Base-by-base conservation (phyloP, 2,888 invertebrate genomes). In the Pristionchus mayeri region DNA sequence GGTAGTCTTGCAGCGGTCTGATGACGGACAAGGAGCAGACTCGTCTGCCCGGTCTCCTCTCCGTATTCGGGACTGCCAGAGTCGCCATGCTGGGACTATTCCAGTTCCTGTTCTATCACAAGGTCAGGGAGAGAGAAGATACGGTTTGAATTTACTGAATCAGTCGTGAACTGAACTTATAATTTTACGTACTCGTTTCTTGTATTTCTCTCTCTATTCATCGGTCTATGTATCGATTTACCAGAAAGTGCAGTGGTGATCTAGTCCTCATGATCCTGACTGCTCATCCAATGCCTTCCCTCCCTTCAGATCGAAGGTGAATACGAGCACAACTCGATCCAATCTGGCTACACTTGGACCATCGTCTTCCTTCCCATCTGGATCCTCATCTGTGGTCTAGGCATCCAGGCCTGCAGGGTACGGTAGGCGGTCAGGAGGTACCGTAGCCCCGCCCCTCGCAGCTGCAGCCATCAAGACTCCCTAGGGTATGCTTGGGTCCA, bases 341-440 rank as follows among this genome's bases (percentile, higher is more conserved):
- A 54, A 2, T 57, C 80, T 54, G 76, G 80, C 54, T 57, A 80
- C 57, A 48, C 63, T 34, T 63, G 34, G 48, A 63, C 52, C 30
- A 9, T 82, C 81, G 81, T 80, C 40, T 80, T 80, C 57, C 44
- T 82, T 30, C 81, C 81, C 44, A 34, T 82, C 44, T 82, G 63
- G 63, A 60, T 82, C 44, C 60, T 82, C 44, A 44, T 52, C 48
- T n/a, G 27, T 57, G 34, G 44, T 63, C 60, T 82, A 18, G 60
- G 81, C 44, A 44, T 82, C 30, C 81, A 63, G 27, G 81, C 81
- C 63, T 82, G 81, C 30, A n/a, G 81, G 63, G 60, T 63, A 60
- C 52, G 30, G 71, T 71, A 71, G 71, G n/a, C 40, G 71, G n/a
- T 7, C 18, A 78, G 52, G 78, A 52, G 52, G 52, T 78, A 78